Percentiles rank a stretch among this genome's conserved stretches.
Evolutionary conservation across 2,113 vertebrate species (phyloP).

Genomic region (Alces alces): DNA sequence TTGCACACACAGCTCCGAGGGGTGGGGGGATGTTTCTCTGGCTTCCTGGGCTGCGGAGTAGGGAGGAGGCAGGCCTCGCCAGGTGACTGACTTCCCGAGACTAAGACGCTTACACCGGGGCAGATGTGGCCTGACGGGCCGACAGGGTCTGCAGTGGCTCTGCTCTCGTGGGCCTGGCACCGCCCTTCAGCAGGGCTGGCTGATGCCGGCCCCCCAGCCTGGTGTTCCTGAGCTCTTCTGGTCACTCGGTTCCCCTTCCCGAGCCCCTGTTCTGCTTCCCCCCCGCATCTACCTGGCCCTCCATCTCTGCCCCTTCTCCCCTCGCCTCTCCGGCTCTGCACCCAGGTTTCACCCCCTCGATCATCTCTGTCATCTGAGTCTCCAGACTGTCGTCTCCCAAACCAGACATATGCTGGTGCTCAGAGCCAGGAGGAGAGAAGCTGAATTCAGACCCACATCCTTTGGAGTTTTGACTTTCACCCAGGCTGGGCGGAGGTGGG

Average conservation of each 20-base stretch:
- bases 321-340: neutral
- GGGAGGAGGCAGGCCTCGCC: neutral
- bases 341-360: neutral
- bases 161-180: fast-evolving
- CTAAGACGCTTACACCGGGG: fast-evolving
- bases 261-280: neutral
- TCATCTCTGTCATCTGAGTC: neutral
- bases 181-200: neutral
- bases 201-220: neutral
- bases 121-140: fast-evolving
- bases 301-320: too few relatives aligned
- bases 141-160: neutral
- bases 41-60: neutral
- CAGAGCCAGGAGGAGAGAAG: neutral
- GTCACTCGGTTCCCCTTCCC: neutral
- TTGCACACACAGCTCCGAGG: neutral
- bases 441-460: neutral
- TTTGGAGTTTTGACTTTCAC: neutral
- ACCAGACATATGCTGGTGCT: neutral
- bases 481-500: neutral
- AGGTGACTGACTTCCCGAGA: neutral
- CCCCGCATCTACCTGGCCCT: fast-evolving
- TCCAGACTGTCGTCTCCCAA: neutral
- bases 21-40: neutral
- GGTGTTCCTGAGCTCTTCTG: neutral